Evolutionary conservation across 1,140 invertebrate genomes (phyloP).

Genomic region (Lordiphosa collinella): DNA sequence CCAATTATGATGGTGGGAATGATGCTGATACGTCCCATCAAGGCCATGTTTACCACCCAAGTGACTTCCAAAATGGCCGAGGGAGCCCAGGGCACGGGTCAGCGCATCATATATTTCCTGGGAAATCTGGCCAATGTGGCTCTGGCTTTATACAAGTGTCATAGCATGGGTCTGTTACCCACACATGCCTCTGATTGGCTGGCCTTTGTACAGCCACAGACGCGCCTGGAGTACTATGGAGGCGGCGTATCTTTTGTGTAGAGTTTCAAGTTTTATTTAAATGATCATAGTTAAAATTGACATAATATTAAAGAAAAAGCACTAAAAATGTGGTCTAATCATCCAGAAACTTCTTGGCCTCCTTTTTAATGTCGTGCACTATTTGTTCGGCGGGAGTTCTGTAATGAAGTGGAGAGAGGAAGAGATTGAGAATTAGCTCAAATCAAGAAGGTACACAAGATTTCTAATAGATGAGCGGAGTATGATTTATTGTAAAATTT

Average conservation of each 20-base stretch:
- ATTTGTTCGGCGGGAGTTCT: conserved; percentile 60
- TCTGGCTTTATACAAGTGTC: conserved; percentile 98
- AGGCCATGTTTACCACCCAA: conserved; percentile 94
- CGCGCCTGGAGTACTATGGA: conserved; percentile 92
- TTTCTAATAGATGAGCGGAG: too few species aligned
- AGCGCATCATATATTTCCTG: conserved; percentile 97
- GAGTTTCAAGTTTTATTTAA: conserved; percentile 41
- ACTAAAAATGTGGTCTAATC: conserved; percentile 17
- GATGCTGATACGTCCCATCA: conserved; percentile 97
- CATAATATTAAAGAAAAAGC: conserved; percentile 25
- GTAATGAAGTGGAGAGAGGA: conserved; percentile 13
- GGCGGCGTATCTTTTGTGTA: conserved; percentile 87
- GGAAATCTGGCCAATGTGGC: conserved; percentile 96
- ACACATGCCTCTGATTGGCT: conserved; percentile 99
- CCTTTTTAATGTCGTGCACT: conserved; percentile 64
- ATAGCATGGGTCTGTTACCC: conserved; percentile 98
- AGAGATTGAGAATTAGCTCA: not conserved
- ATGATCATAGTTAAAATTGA: conserved; percentile 46
- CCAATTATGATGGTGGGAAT: conserved; percentile 99
- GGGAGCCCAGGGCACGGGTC: conserved; percentile 92
- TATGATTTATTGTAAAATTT: too few species aligned
- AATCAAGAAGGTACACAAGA: too few species aligned
- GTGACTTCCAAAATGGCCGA: conserved; percentile 97
- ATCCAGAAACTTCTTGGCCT: conserved; percentile 63
- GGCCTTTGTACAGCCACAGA: conserved; percentile 96